Evolutionary conservation across 2,888 invertebrate genomes (phyloP).

Genomic region (Pristionchus exspectatus): DNA sequence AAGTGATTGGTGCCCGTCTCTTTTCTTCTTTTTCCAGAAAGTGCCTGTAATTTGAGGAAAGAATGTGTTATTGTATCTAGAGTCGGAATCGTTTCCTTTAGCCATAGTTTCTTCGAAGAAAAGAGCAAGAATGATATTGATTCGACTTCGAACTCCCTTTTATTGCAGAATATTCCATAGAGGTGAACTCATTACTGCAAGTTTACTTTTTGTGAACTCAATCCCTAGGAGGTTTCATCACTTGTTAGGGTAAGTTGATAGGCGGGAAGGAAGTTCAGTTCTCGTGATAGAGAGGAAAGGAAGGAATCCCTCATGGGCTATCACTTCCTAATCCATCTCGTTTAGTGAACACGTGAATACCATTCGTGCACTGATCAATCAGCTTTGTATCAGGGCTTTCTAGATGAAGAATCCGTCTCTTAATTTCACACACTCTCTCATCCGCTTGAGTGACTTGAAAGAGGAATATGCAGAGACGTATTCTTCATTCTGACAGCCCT

Average conservation of each 20-base stretch:
- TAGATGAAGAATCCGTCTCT: no score
- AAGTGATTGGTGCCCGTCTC: not conserved
- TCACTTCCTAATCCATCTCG: not conserved
- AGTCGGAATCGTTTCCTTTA: not conserved
- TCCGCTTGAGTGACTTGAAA: no score
- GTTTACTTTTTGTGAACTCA: not conserved
- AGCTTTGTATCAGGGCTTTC: not conserved
- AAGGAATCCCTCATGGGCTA: not conserved
- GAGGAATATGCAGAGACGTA: no score
- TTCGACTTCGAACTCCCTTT: not conserved
- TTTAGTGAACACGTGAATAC: not conserved
- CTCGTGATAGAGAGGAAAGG: not conserved
- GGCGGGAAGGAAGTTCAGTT: slow-evolving; percentile 1
- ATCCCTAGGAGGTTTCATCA: not conserved
- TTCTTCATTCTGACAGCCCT: not conserved
- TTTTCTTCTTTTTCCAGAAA: not conserved
- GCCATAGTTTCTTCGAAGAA: not conserved
- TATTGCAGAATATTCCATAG: slow-evolving; percentile 5
- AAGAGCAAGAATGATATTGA: not conserved
- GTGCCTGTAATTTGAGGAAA: not conserved
- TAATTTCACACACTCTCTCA: no score
- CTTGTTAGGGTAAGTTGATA: not conserved
- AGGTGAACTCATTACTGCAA: not conserved
- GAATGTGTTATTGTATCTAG: not conserved
- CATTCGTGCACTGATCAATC: not conserved